Evolutionary conservation across 2,113 vertebrate species (phyloP).

Genomic region (Rhinoptilus africanus): DNA sequence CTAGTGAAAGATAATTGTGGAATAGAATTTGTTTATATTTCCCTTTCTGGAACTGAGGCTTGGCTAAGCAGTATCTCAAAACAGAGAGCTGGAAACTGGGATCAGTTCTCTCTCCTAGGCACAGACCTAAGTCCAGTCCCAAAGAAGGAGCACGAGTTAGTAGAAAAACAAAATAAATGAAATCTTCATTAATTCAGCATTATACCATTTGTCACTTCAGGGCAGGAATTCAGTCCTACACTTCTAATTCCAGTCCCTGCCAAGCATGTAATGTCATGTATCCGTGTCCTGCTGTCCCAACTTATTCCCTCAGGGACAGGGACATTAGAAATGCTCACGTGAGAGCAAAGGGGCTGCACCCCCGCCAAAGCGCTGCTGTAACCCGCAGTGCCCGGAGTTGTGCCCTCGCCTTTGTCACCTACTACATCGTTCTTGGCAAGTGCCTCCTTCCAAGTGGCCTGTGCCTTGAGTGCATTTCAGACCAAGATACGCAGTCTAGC

Average conservation of each 20-base stretch:
- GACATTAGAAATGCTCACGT: neutral
- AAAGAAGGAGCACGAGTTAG: neutral
- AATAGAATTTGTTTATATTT: neutral
- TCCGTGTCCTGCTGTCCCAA: neutral
- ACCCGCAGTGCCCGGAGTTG: neutral
- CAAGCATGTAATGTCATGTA: neutral
- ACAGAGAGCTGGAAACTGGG: neutral
- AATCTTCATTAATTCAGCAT: neutral
- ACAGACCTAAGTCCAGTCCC: neutral
- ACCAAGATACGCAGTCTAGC: neutral
- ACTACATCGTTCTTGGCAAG: accelerated
- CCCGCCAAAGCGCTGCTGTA: neutral
- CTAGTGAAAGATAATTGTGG: neutral
- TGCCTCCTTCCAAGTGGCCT: neutral
- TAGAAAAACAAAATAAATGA: neutral
- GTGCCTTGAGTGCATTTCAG: neutral
- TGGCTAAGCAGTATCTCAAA: neutral
- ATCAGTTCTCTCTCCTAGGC: neutral
- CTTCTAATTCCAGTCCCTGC: neutral
- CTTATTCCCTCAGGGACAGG: neutral
- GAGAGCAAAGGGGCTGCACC: neutral
- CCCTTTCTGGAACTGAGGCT: neutral
- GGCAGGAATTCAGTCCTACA: neutral
- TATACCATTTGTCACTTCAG: neutral
- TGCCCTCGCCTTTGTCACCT: accelerated